Base-by-base conservation (phyloP, 2,888 invertebrate genomes). In the Spialia ferax region DNA sequence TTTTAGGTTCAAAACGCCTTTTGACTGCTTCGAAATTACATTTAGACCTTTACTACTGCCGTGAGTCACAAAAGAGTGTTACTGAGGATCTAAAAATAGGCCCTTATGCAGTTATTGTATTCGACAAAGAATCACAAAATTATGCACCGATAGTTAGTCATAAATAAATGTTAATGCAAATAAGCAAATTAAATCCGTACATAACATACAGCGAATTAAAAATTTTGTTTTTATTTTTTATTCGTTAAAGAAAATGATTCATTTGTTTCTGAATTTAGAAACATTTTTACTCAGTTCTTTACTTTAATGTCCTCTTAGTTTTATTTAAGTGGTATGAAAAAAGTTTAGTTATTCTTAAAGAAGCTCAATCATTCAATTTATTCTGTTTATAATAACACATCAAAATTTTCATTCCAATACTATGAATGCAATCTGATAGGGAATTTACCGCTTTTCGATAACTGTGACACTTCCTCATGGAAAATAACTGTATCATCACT, bases 31-130 rank as follows among this genome's bases (percentile, higher is more conserved):
- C 77, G 78, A 79, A 80, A 84, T 83, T 78, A 83, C 81, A 81
- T 85, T 86, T 82, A 76, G 82, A 84, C 84, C 86, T 87, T 88
- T 84, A 79, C 82, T 77, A 83, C 78, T 75, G 77, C 74, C 78
- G 74, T 88, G 89, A 90, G 80, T 87, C 89, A 89, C 80, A 80
- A 80, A 82, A 81, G 80, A 77, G 80, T 79, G 84, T 84, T 86
- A 84, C 83, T 83, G 79, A 73, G 79, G 73, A 74, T 79, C 86
- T 89, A 85, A 84, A 88, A 86, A 89, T 89, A 90, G 83, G 79
- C 74, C 74, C 73, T 75, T 78, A 50, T 66, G 66, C 52, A 32
- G 60, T 67, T 61, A 67, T 54, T 66, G 66, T 66, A 66, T 54
- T 61, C 55, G 60, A 54, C 55, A 67, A 61, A 61, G 66, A 67